Evolutionary conservation across 2,113 vertebrate genomes (phyloP), one percentile per base, ranked within the genome.

Genomic region (Proteles cristata): DNA sequence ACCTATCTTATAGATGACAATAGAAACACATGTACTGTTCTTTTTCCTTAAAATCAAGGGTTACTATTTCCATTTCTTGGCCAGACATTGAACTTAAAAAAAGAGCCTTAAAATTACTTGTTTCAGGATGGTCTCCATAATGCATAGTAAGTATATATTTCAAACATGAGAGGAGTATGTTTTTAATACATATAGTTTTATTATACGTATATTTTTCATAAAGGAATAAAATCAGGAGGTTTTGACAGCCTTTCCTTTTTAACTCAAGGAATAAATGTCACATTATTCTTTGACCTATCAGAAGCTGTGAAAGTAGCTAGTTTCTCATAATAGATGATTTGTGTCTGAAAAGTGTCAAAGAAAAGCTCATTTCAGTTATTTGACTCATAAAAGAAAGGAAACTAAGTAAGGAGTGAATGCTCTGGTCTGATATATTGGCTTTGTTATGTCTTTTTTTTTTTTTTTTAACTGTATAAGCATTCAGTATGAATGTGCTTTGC

Each of bases 381-480:
- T 82, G 86, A 88, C 63, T 95, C 94, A 79, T 26, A 48, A 31
- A 80, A 58, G 65, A 88, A 76, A 97, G 69, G 94, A 94, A 95
- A 35, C 19, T 85, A 88, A 93, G 63, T 88, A 74, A 92, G 35
- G 48, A 80, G 12, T 76, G 58, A 95, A 28, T 76, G 65, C 73
- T 39, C 45, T 89, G 63, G 31, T 81, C 63, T 94, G 84, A 94
- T 88, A 73, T 88, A 53, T 2, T 14, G 76, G 35, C 48, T 95
- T 91, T 90, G 48, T 58, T 85, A 35, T 53, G n/a, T 39, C 39
- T 21, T 77, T 95, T 23, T 77, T 96, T 48, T 96, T 48, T 93
- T 28, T 8, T 43, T 94, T 95, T 93, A n/a, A 87, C 50, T 92
- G 89, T 81, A 26, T 66, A 93, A 31, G 17, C 7, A 16, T 96